A percentile compares a stretch with the other conserved stretches of the same genome.
Evolutionary conservation across 2,888 invertebrate genomes (phyloP).

Genomic region (Lysandra bellargus): DNA sequence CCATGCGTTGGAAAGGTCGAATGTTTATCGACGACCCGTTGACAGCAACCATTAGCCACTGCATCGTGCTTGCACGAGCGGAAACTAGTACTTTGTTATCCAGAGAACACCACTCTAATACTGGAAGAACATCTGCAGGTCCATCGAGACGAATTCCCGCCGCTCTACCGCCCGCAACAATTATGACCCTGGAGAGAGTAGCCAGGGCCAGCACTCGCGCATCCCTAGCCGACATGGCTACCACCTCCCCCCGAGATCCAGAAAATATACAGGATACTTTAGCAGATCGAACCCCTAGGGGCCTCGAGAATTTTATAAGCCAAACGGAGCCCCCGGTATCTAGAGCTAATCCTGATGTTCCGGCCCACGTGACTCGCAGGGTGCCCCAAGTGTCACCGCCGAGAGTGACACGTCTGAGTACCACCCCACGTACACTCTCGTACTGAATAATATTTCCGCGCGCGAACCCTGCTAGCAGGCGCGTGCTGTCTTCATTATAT

Average conservation of each 20-base stretch:
- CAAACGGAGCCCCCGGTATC: slow-evolving; percentile 98
- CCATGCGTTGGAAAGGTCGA: slow-evolving; percentile 84
- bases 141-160: slow-evolving; percentile 83
- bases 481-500: slow-evolving; percentile 92
- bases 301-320: slow-evolving; percentile 92
- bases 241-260: slow-evolving; percentile 95
- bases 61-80: slow-evolving; percentile 90
- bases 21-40: slow-evolving; percentile 74
- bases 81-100: slow-evolving; percentile 93
- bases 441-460: slow-evolving; percentile 95
- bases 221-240: slow-evolving; percentile 69
- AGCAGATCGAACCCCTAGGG: slow-evolving; percentile 92
- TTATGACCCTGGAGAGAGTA: slow-evolving; percentile 91
- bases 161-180: slow-evolving; percentile 70
- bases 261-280: slow-evolving; percentile 97
- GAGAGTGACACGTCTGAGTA: slow-evolving; percentile 69
- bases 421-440: slow-evolving; percentile 85
- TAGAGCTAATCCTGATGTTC: slow-evolving; percentile 77
- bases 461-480: slow-evolving; percentile 87
- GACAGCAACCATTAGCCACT: slow-evolving; percentile 88
- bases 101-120: slow-evolving; percentile 90
- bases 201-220: slow-evolving; percentile 92
- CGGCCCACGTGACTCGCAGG: slow-evolving; percentile 72
- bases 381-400: slow-evolving; percentile 76
- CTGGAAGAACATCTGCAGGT: slow-evolving; percentile 89